Base-by-base conservation (phyloP, 2,888 invertebrate genomes). In the Agapetus fuscipes region DNA sequence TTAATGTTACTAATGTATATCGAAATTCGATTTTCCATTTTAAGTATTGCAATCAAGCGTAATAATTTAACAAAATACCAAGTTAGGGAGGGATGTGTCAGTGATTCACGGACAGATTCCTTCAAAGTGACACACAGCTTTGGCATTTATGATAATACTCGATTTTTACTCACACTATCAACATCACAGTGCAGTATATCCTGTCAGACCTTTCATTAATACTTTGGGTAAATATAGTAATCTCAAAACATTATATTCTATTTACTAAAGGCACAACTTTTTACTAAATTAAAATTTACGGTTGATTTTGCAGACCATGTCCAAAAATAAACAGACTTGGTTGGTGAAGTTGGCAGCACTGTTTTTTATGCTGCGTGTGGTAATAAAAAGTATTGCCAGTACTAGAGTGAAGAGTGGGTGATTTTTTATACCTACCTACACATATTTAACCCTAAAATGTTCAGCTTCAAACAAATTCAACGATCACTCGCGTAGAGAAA, bases 291-390 rank as follows among this genome's bases (percentile, higher is more conserved):
- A n/a, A n/a, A n/a, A n/a, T n/a, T n/a, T n/a, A n/a, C n/a, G n/a
- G n/a, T n/a, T n/a, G 27, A 26, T 16, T 27, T 26, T 29, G 28
- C 28, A 17, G 20, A 35, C 31, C 31, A 30, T 37, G 37, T 27
- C 39, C 37, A 43, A 39, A 43, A 43, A 42, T 42, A 42, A 43
- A 43, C 43, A 43, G 14, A 6, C 3, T 12, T 9, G n/a, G n/a
- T 5, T n/a, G n/a, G 33, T 39, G 13, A 34, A n/a, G 30, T 34
- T 29, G 29, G 29, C 17, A 14, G 10, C 1, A 4, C 2, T 16
- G 26, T 14, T n/a, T n/a, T n/a, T n/a, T n/a, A 14, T 17, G 33
- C 14, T 33, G 7, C n/a, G n/a, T n/a, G n/a, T n/a, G n/a, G n/a
- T n/a, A n/a, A n/a, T n/a, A n/a, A n/a, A n/a, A n/a, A n/a, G n/a